Conservation (phyloP, 2,888 invertebrate genomes). For the Hyposoter dolosus region DNA sequence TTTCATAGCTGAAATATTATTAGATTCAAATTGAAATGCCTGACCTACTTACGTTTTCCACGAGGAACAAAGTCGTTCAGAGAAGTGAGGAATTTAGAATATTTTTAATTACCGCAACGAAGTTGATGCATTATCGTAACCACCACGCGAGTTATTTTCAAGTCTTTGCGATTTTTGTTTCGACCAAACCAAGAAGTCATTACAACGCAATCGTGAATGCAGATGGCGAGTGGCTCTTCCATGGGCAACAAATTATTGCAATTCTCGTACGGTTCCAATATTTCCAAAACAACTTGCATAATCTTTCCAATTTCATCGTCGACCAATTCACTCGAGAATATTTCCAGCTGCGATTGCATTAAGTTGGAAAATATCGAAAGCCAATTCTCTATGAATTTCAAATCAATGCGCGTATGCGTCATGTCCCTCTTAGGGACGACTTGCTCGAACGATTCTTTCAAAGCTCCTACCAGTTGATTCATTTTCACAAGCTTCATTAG, state of each 20-base stretch:
- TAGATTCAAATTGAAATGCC: neutral
- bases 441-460: conserved; percentile 76
- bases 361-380: conserved; percentile 73
- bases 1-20: conserved; percentile 14
- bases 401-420: conserved; percentile 65
- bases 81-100: neutral
- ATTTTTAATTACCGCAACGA: conserved; percentile 71
- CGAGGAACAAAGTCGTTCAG: neutral
- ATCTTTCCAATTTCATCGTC: conserved; percentile 70
- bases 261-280: conserved; percentile 74
- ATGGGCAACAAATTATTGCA: conserved; percentile 73
- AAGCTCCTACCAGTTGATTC: conserved; percentile 72
- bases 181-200: conserved; percentile 76
- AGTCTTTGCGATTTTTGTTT: conserved; percentile 66
- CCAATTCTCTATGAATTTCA: conserved; percentile 77
- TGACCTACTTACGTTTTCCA: neutral
- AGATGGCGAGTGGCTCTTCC: conserved; percentile 74
- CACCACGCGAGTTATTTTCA: conserved; percentile 68
- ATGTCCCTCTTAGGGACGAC: conserved; percentile 69
- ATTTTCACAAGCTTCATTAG: conserved; percentile 73
- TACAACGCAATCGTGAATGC: conserved; percentile 77
- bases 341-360: conserved; percentile 68
- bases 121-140: conserved; percentile 75
- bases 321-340: conserved; percentile 34
- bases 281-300: conserved; percentile 71